Conservation (phyloP, 1,140 invertebrate genomes). For the Drosophila nebulosa region DNA sequence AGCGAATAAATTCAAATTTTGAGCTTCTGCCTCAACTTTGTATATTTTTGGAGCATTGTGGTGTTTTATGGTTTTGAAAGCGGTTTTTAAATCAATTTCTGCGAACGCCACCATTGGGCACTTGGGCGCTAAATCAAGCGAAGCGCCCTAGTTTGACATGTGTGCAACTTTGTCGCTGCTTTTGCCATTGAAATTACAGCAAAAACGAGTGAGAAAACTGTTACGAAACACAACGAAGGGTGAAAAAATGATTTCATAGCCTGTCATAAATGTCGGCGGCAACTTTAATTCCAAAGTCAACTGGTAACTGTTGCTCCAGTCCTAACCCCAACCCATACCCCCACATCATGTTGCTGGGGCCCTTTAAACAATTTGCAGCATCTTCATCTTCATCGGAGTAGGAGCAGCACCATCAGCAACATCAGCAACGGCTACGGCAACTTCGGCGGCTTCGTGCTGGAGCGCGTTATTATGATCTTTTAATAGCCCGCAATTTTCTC, state of each 20-base stretch:
- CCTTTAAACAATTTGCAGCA: conserved; percentile 65
- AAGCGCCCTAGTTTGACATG: conserved; percentile 74
- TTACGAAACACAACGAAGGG: not conserved
- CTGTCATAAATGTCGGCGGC: conserved; percentile 73
- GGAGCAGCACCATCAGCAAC: not conserved
- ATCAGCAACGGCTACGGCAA: not conserved
- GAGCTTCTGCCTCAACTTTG: conserved; percentile 21
- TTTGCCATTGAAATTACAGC: conserved; percentile 25
- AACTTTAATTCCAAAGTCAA: conserved; percentile 32
- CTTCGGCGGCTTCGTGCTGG: conserved; percentile 27
- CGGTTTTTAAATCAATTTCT: conserved; percentile 77
- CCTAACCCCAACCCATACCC: too few species aligned
- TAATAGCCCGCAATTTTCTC: conserved; percentile 81
- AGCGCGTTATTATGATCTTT: conserved; percentile 77
- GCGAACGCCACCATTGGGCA: conserved; percentile 74
- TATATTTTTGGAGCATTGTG: conserved; percentile 16
- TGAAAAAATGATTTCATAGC: conserved; percentile 64
- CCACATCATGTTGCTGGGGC: not conserved
- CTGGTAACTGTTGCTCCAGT: not conserved
- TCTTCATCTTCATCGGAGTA: conserved; percentile 55
- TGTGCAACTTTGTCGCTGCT: conserved; percentile 65
- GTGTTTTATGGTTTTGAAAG: conserved; percentile 70
- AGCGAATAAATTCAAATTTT: not conserved
- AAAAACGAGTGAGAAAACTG: not conserved
- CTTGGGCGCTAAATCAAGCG: conserved; percentile 72